Conservation (phyloP, 64 coral and sea anemone species). For the Actinia tenebrosa region DNA sequence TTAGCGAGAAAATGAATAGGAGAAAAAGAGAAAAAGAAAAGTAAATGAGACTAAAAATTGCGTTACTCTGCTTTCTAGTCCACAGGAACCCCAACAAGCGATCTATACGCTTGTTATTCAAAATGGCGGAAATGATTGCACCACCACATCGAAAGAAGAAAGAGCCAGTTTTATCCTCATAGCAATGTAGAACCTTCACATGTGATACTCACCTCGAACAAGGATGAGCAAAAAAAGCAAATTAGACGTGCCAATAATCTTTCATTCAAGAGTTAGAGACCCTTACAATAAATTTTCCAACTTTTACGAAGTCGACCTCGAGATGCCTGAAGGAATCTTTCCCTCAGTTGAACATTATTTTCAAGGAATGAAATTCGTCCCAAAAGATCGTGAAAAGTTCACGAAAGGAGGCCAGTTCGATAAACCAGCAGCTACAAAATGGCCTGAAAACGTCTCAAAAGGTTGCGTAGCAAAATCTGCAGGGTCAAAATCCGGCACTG, state of each 20-base stretch:
- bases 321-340: slow-evolving; percentile 84
- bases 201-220: not conserved
- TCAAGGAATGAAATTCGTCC: slow-evolving; percentile 86
- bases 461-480: slow-evolving; percentile 71
- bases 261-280: slow-evolving; percentile 54
- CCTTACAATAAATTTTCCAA: slow-evolving; percentile 73
- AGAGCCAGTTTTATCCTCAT: not conserved
- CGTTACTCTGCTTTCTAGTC: too few species aligned
- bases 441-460: slow-evolving; percentile 32
- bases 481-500: slow-evolving; percentile 69
- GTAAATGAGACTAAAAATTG: too few species aligned
- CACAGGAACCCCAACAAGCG: not conserved
- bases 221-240: not conserved
- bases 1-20: too few species aligned
- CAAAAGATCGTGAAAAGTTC: slow-evolving; percentile 60
- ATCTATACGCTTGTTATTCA: not conserved
- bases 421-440: slow-evolving; percentile 3
- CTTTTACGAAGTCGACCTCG: slow-evolving; percentile 69
- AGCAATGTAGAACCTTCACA: not conserved
- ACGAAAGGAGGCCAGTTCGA: slow-evolving; percentile 60
- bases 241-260: slow-evolving; percentile 38
- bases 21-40: too few species aligned
- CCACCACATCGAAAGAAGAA: not conserved
- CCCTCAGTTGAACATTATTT: slow-evolving; percentile 91
- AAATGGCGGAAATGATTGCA: not conserved